A percentile compares a stretch with the other conserved stretches of the same genome.
Conservation (phyloP, 2,113 vertebrate species). For the Ramphastos sulfuratus region DNA sequence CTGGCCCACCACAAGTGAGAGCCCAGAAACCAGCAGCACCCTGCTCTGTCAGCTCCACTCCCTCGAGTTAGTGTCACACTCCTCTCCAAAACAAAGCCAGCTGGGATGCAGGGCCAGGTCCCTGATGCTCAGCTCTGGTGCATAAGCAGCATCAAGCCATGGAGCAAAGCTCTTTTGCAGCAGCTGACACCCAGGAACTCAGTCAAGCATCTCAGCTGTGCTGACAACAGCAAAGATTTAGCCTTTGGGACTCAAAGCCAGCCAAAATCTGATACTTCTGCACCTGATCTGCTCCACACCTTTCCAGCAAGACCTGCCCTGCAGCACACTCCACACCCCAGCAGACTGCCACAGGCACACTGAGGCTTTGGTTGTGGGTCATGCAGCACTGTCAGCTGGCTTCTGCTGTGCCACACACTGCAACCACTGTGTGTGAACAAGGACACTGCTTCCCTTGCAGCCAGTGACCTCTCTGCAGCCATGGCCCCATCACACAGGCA, state of each 20-base stretch:
- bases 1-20: neutral
- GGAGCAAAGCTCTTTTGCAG: neutral
- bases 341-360: neutral
- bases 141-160: neutral
- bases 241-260: neutral
- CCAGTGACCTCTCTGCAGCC: neutral
- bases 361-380: neutral
- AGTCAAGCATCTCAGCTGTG: constrained; percentile 2
- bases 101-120: fast-evolving
- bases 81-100: neutral
- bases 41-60: neutral
- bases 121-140: neutral
- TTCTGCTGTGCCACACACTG: neutral
- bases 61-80: fast-evolving
- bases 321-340: neutral
- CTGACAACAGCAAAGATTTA: constrained; percentile 5
- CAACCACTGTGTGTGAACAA: neutral
- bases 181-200: neutral
- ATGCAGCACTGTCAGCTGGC: neutral
- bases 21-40: neutral
- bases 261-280: neutral
- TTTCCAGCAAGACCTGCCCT: neutral
- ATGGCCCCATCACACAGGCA: fast-evolving
- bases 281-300: neutral
- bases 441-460: neutral